These are phyloP conservation scores for Arvicanthis niloticus DNA, from an alignment of 2,113 vertebrate genomes.

Conservation along the genomic window DNA sequence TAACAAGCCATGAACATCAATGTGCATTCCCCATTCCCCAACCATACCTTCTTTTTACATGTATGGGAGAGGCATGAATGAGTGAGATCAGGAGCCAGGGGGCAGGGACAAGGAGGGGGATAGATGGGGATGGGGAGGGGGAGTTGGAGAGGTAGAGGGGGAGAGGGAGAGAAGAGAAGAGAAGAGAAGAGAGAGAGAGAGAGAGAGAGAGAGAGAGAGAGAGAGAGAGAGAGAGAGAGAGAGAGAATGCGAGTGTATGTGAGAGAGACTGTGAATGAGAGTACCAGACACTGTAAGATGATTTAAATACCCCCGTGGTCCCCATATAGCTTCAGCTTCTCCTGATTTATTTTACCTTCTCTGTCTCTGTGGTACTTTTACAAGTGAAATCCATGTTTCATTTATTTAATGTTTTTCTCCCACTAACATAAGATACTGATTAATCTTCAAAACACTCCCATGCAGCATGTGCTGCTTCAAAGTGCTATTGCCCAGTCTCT, in stretches of 20 bases:
- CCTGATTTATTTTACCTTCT: neutral
- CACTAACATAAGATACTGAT: neutral
- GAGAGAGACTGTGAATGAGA: neutral
- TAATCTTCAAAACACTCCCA: constrained; percentile 18
- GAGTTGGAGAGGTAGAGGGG: too few relatives aligned
- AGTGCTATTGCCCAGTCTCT: constrained; percentile 30
- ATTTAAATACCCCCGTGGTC: neutral
- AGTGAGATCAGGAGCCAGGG: neutral
- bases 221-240: neutral
- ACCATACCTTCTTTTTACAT: neutral
- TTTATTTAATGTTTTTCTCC: constrained; percentile 41
- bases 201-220: neutral
- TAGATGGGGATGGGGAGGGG: neutral
- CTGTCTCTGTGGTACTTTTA: constrained; percentile 13
- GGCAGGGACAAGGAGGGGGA: too few relatives aligned
- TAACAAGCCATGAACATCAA: neutral
- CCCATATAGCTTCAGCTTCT: neutral
- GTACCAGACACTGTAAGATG: neutral
- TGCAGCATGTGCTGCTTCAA: constrained; percentile 34
- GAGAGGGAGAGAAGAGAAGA: neutral
- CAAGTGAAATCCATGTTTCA: constrained; percentile 23
- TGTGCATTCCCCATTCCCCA: neutral
- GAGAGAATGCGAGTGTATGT: neutral
- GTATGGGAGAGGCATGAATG: neutral
- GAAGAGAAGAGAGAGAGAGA: neutral